Evolutionary conservation across 2,797 vertebrate species (phyloP).

Genomic region (Falco columbarius): DNA sequence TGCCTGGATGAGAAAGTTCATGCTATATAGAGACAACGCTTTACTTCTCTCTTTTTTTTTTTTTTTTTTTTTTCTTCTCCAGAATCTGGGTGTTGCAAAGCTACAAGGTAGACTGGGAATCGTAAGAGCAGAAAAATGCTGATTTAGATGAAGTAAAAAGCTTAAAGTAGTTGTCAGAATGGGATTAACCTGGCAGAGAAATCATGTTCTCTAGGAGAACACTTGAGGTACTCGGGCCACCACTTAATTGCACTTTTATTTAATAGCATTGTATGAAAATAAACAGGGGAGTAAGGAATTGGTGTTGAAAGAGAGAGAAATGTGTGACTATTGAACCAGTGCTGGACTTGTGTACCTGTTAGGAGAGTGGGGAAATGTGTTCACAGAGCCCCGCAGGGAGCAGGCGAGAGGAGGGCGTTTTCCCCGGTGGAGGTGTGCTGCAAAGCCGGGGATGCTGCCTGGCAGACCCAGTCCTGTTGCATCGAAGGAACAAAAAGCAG

Average conservation of each 20-base stretch:
- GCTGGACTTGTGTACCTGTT: not conserved
- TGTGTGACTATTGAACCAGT: not conserved
- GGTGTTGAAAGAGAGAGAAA: not conserved
- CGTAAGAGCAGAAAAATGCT: not conserved
- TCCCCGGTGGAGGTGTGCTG: not conserved
- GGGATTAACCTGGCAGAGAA: not conserved
- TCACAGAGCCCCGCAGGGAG: not conserved
- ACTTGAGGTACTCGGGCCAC: not conserved
- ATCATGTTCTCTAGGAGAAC: not conserved
- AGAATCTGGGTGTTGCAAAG: not conserved
- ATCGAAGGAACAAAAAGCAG: constrained; percentile 11
- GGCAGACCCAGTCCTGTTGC: not conserved
- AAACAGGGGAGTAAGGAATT: not conserved
- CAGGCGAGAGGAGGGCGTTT: not conserved
- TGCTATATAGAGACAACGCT: not conserved
- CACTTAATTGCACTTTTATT: not conserved
- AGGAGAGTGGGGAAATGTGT: not conserved
- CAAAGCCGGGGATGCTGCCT: not conserved
- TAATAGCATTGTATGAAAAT: constrained; percentile 3
- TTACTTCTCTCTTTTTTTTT: not conserved
- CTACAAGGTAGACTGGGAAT: not conserved
- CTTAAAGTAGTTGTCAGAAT: not conserved
- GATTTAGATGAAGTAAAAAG: not conserved
- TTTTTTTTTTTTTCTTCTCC: not conserved
- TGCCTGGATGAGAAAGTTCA: not conserved